A percentile compares a stretch with the other conserved stretches of the same genome.
These are phyloP conservation scores for Enteromius thamalakanensis DNA, from an alignment of 2,797 vertebrate genomes.

Conservation along the genomic window DNA sequence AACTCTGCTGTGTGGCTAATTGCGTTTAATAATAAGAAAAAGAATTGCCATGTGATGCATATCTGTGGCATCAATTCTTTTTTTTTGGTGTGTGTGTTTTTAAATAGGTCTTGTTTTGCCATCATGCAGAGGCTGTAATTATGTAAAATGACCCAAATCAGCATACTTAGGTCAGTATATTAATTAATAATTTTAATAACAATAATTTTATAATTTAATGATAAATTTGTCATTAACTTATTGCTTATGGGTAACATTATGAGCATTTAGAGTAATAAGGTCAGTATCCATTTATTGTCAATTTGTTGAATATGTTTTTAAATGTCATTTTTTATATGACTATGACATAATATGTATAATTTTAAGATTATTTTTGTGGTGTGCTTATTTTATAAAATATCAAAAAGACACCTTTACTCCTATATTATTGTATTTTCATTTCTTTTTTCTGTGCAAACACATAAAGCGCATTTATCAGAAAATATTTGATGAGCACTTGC, in stretches of 20 bases:
- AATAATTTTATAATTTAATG: too few relatives aligned
- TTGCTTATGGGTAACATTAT: neutral
- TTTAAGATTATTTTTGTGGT: neutral
- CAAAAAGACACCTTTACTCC: neutral
- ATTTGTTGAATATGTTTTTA: neutral
- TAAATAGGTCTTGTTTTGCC: neutral
- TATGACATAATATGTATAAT: neutral
- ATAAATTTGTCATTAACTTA: neutral
- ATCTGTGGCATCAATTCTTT: neutral
- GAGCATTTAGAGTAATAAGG: neutral
- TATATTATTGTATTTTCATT: neutral
- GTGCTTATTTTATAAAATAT: neutral
- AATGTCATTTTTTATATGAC: neutral
- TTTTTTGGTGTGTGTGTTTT: neutral
- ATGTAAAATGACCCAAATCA: neutral
- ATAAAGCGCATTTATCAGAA: neutral
- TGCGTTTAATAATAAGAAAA: neutral
- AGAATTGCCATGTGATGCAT: neutral
- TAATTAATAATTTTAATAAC: neutral
- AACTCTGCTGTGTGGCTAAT: neutral
- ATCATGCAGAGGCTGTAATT: neutral
- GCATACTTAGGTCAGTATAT: neutral
- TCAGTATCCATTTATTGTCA: neutral
- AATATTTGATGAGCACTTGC: neutral
- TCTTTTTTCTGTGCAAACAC: neutral